phyloP scores from a whole-genome alignment of 2,113 vertebrate genomes.

The Setophaga coronata region DNA sequence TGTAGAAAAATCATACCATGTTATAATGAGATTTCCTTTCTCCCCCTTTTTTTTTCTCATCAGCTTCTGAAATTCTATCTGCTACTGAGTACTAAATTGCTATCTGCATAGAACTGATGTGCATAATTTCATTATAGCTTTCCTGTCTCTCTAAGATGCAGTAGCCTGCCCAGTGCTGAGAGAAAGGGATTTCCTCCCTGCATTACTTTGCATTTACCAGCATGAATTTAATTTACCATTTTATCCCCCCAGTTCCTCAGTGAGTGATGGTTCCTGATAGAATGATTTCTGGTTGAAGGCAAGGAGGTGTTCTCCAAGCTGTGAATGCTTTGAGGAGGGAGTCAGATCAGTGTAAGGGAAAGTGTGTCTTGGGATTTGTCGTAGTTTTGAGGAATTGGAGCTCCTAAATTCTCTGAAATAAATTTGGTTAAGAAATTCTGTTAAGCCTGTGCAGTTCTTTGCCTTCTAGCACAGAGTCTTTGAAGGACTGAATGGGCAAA shows the following conservation, averaged over 20 bases:
- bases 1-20: not conserved
- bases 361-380: not conserved
- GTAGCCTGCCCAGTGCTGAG: not conserved
- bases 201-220: not conserved
- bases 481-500: not conserved
- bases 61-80: not conserved
- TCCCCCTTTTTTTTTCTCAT: not conserved
- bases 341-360: not conserved
- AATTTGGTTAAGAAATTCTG: not conserved
- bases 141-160: not conserved
- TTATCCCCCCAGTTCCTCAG: not conserved
- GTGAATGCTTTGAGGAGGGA: not conserved
- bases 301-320: not conserved
- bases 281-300: not conserved
- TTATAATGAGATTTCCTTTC: not conserved
- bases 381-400: not conserved
- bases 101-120: not conserved
- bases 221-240: not conserved
- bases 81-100: not conserved
- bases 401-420: not conserved
- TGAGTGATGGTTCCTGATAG: not conserved
- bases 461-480: not conserved
- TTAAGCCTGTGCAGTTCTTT: not conserved
- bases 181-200: not conserved
- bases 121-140: not conserved